Evolutionary conservation across 2,797 vertebrate species (phyloP), one percentile per base, ranked within the genome.

Genomic region (Sebastes kiyomatsui): DNA sequence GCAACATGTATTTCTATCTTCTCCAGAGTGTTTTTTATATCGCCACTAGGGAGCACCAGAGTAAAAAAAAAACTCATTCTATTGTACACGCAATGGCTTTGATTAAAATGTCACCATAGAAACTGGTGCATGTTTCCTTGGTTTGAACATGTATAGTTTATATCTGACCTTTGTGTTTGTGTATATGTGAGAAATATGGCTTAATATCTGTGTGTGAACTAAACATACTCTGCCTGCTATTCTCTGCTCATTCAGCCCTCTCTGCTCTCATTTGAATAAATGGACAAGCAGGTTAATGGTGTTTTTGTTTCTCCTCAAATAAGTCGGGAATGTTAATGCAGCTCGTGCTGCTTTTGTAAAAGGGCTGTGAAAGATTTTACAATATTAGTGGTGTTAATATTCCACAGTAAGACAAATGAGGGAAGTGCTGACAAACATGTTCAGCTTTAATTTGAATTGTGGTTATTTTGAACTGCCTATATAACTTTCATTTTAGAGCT

Each of bases 191-290:
- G 13, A 22, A 52, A 25, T 14, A 35, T 42, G 32, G 9, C 20
- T 46, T 64, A 33, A 23, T 12, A 10, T 52, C 7, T 64, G 20
- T 52, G 7, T 60, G 2, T 20, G 28, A 28, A 20, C 65, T 55
- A 2, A 42, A 79, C 23, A 42, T 9, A 20, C n/a, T 12, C 25
- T 30, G 16, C 23, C 12, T 27, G 56, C 23, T n/a, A 2, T 18
- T 32, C 6, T 25, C 27, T 56, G 5, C 28, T 64, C 38, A 59
- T 52, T 52, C 20, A n/a, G 49, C 59, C 33, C 23, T 58, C 52
- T 65, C 66, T 32, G 49, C 33, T 72, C 42, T 82, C 25, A 25
- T 69, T 67, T 72, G 23, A 77, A 75, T 78, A 23, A 74, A 56
- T 27, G 4, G 46, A 71, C 9, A 54, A 59, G 7, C 33, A 67